These are phyloP conservation scores for Eutrigla gurnardus DNA, from an alignment of 2,797 vertebrate genomes.

Conservation along the genomic window DNA sequence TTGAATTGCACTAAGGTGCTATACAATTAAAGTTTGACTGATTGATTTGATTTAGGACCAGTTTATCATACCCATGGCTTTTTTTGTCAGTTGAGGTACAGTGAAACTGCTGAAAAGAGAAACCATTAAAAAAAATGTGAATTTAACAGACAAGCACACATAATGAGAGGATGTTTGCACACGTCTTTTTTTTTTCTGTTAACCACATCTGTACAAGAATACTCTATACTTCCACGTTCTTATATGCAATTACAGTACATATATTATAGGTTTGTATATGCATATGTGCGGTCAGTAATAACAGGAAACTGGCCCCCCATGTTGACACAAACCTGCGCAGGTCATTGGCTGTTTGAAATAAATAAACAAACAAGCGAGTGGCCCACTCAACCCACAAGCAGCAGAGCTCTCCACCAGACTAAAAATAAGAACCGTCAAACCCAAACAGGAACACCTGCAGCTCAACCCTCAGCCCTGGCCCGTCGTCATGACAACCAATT, in stretches of 20 bases:
- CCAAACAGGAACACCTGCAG: slow-evolving; percentile 86
- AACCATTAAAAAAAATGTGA: slow-evolving; percentile 11
- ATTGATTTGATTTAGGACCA: neutral
- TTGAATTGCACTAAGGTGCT: neutral
- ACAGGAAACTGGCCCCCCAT: slow-evolving; percentile 80
- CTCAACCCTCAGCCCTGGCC: slow-evolving; percentile 40
- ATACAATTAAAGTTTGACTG: neutral
- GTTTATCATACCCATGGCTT: neutral
- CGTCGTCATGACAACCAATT: slow-evolving; percentile 63
- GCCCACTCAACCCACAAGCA: slow-evolving; percentile 64
- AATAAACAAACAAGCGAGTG: slow-evolving; percentile 78
- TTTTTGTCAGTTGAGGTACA: neutral
- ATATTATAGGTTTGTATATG: slow-evolving; percentile 64
- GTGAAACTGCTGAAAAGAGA: slow-evolving; percentile 10
- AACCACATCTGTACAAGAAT: neutral
- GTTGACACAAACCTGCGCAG: slow-evolving; percentile 80
- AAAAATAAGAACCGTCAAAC: slow-evolving; percentile 75
- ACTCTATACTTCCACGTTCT: neutral
- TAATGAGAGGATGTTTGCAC: slow-evolving; percentile 25
- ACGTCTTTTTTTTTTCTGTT: neutral
- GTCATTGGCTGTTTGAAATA: slow-evolving; percentile 75
- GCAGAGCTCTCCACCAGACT: slow-evolving; percentile 50
- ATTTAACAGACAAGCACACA: slow-evolving; percentile 11
- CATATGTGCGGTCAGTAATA: slow-evolving; percentile 76
- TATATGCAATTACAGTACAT: slow-evolving; percentile 46